Evolutionary conservation across 1,140 invertebrate species (phyloP), one percentile per base, ranked within the genome.

Genomic region (Macrosteles quadrilineatus): DNA sequence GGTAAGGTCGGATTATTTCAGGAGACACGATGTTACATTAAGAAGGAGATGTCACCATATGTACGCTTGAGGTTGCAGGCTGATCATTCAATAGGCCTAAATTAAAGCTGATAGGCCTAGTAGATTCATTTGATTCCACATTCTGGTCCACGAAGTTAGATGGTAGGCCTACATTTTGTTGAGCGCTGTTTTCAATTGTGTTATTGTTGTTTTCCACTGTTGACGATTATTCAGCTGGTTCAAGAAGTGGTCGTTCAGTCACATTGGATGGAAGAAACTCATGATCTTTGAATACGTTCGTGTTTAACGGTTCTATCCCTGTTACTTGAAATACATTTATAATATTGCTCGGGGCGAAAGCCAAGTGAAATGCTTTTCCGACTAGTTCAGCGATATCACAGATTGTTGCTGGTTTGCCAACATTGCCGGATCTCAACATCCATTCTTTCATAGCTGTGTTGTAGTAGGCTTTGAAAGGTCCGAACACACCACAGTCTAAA

Each of bases 241-340:
- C 32, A 6, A 36, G 47, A 50, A 6, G 47, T 50, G 17, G 17
- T 25, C 57, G 57, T 6, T 62, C 57, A 9, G 57, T 62, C 9
- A 62, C 36, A 50, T 23, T 25, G 40, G 70, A 64, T 29, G 29
- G 53, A 14, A 69, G 27, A 75, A 80, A 82, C 71, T 83, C 80
- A 59, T 76, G 72, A 17, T 80, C 77, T 4, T 65, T 74, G 75
- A 83, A 83, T 25, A 81, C 69, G 70, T 78, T 65, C 69, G 64
- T 36, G 71, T 82, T 78, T 43, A 80, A 80, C 30, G 79, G 78
- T 68, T 71, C 80, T 67, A 84, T 81, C 29, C 80, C 82, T 21
- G 76, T 75, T 65, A 74, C 77, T 74, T 68, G 69, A 84, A 84
- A 31, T 80, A 79, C 59, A 73, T 73, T 65, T 71, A 78, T 23